Conservation (phyloP, 1,140 invertebrate species). For the Bombus sibiricus region DNA sequence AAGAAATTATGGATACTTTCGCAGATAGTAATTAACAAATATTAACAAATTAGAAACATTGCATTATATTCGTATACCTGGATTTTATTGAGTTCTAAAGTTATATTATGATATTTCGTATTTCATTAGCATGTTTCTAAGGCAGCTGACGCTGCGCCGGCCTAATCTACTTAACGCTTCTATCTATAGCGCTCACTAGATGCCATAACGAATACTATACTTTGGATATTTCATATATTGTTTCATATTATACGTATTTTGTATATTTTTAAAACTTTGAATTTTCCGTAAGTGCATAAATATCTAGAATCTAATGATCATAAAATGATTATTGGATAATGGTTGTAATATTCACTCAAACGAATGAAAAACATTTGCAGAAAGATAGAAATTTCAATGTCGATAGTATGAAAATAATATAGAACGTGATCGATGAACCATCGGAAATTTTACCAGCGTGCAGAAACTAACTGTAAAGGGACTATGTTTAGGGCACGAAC, state of each 20-base stretch:
- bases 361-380: too few relatives aligned
- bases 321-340: too few relatives aligned
- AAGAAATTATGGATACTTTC: neutral
- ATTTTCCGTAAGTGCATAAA: too few relatives aligned
- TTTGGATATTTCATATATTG: neutral
- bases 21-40: too few relatives aligned
- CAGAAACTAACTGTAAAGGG: neutral
- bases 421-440: neutral
- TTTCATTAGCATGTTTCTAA: too few relatives aligned
- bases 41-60: too few relatives aligned
- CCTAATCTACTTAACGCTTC: neutral
- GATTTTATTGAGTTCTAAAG: neutral
- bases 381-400: too few relatives aligned
- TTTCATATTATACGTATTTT: neutral
- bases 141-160: too few relatives aligned
- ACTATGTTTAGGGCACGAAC: constrained; percentile 4
- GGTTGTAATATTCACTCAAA: too few relatives aligned
- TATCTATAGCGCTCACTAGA: neutral
- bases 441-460: neutral
- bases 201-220: neutral
- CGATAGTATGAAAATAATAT: neutral
- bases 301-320: too few relatives aligned
- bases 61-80: neutral
- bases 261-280: too few relatives aligned
- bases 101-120: neutral